phyloP scores from a whole-genome alignment of 2,797 vertebrate species.

The Adelosebastes latens region DNA sequence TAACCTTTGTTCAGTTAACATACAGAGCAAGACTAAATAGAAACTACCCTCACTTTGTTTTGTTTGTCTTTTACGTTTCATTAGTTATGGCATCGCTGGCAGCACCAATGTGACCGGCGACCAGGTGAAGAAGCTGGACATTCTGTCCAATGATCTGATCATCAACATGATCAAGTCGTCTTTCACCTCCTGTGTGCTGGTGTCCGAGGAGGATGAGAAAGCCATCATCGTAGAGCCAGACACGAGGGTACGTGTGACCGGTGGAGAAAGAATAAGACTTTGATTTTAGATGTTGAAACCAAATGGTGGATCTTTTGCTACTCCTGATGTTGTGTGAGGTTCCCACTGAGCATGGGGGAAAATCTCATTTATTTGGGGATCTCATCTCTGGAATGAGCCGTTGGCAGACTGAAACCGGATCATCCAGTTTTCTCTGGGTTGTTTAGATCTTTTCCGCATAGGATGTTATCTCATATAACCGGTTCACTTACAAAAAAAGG shows the following conservation, averaged over 20 bases:
- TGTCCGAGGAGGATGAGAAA: conserved; percentile 91
- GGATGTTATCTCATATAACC: background rate
- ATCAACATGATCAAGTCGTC: conserved; percentile 95
- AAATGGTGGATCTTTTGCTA: background rate
- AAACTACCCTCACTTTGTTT: background rate
- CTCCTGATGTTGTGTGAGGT: background rate
- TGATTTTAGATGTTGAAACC: background rate
- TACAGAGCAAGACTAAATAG: background rate
- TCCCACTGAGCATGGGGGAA: background rate
- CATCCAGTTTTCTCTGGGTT: background rate
- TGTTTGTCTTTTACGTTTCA: background rate
- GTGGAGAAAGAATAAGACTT: no score
- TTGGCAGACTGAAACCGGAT: background rate
- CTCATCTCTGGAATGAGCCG: background rate
- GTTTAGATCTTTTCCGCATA: background rate
- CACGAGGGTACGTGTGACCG: conserved; percentile 77
- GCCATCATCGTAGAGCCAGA: conserved; percentile 91
- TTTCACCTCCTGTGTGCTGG: conserved; percentile 91
- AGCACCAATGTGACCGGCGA: conserved; percentile 94
- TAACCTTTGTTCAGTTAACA: background rate
- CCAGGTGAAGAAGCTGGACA: conserved; percentile 95
- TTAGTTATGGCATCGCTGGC: conserved; percentile 93
- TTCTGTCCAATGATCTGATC: conserved; percentile 93
- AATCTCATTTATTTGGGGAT: background rate
- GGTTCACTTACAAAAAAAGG: background rate